Percentiles rank a stretch among this genome's conserved stretches.
These are phyloP conservation scores for Crotalus viridis DNA, from an alignment of 2,113 vertebrate genomes.

Conservation along the genomic window DNA sequence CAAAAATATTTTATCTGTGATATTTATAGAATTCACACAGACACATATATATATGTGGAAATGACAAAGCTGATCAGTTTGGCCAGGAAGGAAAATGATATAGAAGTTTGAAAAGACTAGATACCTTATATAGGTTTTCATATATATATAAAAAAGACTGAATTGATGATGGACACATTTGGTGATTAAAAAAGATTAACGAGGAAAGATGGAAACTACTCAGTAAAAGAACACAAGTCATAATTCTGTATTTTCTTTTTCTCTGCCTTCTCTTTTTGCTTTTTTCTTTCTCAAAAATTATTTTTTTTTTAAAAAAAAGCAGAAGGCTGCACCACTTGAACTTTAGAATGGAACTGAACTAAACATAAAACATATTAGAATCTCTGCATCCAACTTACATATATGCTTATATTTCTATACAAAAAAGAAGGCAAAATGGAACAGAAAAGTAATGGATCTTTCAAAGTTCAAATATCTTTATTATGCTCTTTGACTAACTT, in stretches of 20 bases:
- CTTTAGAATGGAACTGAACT: not conserved
- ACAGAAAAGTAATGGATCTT: too few relatives aligned
- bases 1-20: not conserved
- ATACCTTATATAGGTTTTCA: not conserved
- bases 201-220: not conserved
- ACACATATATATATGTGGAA: not conserved
- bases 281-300: not conserved
- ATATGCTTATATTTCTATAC: not conserved
- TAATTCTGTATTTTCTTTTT: not conserved
- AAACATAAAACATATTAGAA: not conserved
- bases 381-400: not conserved
- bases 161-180: not conserved
- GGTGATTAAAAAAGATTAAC: not conserved
- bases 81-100: not conserved
- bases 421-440: too few relatives aligned
- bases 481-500: too few relatives aligned
- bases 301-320: not conserved
- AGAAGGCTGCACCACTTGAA: not conserved
- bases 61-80: not conserved
- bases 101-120: not conserved
- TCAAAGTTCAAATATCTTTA: too few relatives aligned
- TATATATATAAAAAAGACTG: not conserved
- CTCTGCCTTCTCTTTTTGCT: not conserved
- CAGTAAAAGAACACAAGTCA: not conserved
- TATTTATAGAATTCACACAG: not conserved